Conservation (phyloP, 2,797 vertebrate genomes). For the Kryptolebias ocellatus region DNA sequence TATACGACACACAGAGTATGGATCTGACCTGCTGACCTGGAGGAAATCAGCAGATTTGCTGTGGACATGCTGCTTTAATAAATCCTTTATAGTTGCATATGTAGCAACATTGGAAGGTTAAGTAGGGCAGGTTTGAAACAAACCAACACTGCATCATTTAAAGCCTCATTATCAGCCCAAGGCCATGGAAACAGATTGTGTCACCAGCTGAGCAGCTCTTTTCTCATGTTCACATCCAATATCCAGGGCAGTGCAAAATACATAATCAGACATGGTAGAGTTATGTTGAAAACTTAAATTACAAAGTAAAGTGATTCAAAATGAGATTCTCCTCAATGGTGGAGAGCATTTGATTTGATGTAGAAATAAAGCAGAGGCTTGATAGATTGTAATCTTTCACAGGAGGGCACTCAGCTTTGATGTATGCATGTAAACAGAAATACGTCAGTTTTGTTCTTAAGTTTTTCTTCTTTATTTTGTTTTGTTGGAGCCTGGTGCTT, state of each 20-base stretch:
- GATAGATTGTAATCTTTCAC: background rate
- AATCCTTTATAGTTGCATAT: slow-evolving; percentile 24
- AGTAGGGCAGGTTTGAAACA: slow-evolving; percentile 28
- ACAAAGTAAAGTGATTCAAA: background rate
- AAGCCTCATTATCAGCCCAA: slow-evolving; percentile 38
- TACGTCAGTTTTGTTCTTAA: background rate
- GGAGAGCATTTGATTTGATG: background rate
- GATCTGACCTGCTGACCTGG: slow-evolving; percentile 35
- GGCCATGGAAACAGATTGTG: slow-evolving; percentile 9
- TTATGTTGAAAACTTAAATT: background rate
- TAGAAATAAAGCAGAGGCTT: background rate
- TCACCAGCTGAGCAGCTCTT: slow-evolving; percentile 13
- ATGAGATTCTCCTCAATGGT: background rate
- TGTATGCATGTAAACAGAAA: background rate
- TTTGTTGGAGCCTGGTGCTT: too few relatives aligned
- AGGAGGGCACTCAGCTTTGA: background rate
- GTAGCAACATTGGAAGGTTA: slow-evolving; percentile 47
- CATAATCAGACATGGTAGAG: background rate
- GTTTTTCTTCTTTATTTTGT: too few relatives aligned
- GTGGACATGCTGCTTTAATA: slow-evolving; percentile 34
- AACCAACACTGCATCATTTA: slow-evolving; percentile 33
- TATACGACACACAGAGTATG: slow-evolving; percentile 11
- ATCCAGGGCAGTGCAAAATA: background rate
- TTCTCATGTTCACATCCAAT: slow-evolving; percentile 2
- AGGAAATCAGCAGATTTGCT: slow-evolving; percentile 38